A percentile compares a stretch with the other conserved stretches of the same genome.
phyloP scores from a whole-genome alignment of 2,888 invertebrate species.

The Chaetoderma sp. region DNA sequence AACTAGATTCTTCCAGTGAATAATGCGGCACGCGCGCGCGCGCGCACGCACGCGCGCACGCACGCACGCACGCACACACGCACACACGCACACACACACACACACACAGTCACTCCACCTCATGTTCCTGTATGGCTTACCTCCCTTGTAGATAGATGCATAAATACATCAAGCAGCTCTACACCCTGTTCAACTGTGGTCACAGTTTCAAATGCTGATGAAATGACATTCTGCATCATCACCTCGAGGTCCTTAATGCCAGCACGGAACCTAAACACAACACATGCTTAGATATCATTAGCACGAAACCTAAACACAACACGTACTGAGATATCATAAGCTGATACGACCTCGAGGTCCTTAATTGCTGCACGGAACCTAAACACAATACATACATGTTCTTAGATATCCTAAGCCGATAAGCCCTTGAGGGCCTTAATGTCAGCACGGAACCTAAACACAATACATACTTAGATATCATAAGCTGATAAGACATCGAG shows the following conservation, averaged over 20 bases:
- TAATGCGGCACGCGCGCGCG: too few relatives aligned
- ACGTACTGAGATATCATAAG: background rate
- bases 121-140: too few relatives aligned
- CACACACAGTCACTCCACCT: too few relatives aligned
- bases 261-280: conserved; percentile 70
- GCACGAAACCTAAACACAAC: conserved; percentile 19
- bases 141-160: conserved; percentile 82
- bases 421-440: conserved; percentile 75
- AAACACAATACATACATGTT: background rate
- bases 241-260: conserved; percentile 75
- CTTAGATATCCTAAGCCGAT: too few relatives aligned
- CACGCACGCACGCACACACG: too few relatives aligned
- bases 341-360: background rate
- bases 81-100: too few relatives aligned
- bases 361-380: background rate
- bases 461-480: too few relatives aligned
- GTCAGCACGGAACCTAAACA: conserved; percentile 71
- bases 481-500: too few relatives aligned
- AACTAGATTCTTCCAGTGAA: too few relatives aligned
- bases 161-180: conserved; percentile 81
- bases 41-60: too few relatives aligned
- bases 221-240: conserved; percentile 85
- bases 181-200: conserved; percentile 86
- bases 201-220: conserved; percentile 82
- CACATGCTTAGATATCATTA: too few relatives aligned